These are phyloP conservation scores for Catalaphyllia jardinei DNA, from an alignment of 64 coral and sea anemone species.

Conservation along the genomic window DNA sequence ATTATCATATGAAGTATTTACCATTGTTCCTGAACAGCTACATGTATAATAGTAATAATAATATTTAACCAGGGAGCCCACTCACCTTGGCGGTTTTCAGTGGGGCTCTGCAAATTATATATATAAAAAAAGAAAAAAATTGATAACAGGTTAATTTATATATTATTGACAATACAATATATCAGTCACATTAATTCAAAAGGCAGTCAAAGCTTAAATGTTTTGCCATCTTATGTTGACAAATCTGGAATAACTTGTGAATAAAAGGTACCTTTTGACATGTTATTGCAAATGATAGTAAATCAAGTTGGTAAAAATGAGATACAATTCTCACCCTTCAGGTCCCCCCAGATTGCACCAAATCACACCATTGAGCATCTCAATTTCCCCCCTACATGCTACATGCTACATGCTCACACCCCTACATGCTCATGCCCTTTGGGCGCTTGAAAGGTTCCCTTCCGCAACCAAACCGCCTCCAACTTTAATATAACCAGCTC, in stretches of 20 bases:
- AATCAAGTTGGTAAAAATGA: constrained; percentile 56
- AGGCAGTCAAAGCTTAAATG: constrained; percentile 34
- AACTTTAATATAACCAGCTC: no score
- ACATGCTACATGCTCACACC: background rate
- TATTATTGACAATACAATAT: constrained; percentile 20
- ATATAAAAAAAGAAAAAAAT: no score
- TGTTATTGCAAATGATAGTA: constrained; percentile 49
- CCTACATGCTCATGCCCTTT: no score
- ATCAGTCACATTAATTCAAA: constrained; percentile 46
- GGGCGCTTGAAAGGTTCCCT: background rate
- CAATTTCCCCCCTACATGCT: constrained; percentile 20
- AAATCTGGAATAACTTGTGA: no score
- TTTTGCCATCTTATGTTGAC: constrained; percentile 35
- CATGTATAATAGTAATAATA: no score
- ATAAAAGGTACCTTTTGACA: background rate
- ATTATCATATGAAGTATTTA: constrained; percentile 23
- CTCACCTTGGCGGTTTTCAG: no score
- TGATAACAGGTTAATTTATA: background rate
- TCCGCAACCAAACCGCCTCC: no score
- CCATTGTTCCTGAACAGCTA: constrained; percentile 23
- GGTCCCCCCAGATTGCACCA: constrained; percentile 13
- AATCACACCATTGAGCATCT: constrained; percentile 60
- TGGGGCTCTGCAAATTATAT: no score
- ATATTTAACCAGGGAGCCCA: no score
- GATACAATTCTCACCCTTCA: constrained; percentile 56